These are phyloP conservation scores for Neosilurus hyrtlii DNA, from an alignment of 2,797 vertebrate species.

Conservation along the genomic window DNA sequence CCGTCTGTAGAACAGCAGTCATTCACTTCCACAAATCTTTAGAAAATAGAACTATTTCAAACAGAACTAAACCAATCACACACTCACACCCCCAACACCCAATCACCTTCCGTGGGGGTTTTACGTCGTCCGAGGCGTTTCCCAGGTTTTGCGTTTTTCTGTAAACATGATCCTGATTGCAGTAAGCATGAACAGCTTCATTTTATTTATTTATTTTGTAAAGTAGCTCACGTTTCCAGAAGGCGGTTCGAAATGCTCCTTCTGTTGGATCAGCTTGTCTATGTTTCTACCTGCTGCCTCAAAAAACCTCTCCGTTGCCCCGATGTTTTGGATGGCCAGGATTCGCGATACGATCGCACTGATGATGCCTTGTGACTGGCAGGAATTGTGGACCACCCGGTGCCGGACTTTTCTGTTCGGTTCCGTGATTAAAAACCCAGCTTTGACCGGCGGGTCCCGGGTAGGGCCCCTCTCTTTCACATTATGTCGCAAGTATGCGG, in stretches of 20 bases:
- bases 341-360: slow-evolving; percentile 42
- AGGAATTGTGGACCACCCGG: slow-evolving; percentile 51
- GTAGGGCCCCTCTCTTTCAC: slow-evolving; percentile 47
- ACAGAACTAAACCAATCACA: too few relatives aligned
- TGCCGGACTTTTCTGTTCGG: slow-evolving; percentile 56
- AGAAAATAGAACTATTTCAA: too few relatives aligned
- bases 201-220: neutral
- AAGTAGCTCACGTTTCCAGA: slow-evolving; percentile 31
- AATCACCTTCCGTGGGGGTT: too few relatives aligned
- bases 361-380: slow-evolving; percentile 50
- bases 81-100: too few relatives aligned
- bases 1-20: too few relatives aligned
- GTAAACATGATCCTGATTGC: too few relatives aligned
- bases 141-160: too few relatives aligned
- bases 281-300: slow-evolving; percentile 47
- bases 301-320: slow-evolving; percentile 50
- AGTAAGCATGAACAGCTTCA: neutral
- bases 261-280: slow-evolving; percentile 49
- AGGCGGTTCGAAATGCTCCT: slow-evolving; percentile 49
- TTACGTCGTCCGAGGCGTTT: too few relatives aligned
- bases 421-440: slow-evolving; percentile 55
- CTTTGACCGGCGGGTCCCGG: slow-evolving; percentile 32
- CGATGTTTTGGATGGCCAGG: slow-evolving; percentile 49
- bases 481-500: slow-evolving; percentile 40
- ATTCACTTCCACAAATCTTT: too few relatives aligned